Evolutionary conservation across 2,797 vertebrate genomes (phyloP).

Genomic region (Bradypus variegatus): DNA sequence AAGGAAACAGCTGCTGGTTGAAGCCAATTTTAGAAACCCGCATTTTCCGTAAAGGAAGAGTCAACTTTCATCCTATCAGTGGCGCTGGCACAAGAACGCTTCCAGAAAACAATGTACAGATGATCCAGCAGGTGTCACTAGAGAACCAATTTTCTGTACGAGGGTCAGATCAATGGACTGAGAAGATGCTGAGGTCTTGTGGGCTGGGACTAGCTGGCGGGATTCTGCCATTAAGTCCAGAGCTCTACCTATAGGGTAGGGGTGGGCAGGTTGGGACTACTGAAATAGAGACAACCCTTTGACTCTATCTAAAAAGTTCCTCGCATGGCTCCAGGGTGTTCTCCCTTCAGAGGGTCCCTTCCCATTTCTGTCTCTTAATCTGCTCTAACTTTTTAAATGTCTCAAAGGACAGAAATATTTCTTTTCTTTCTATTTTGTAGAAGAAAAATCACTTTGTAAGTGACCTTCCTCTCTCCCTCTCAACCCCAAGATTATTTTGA

Average conservation of each 20-base stretch:
- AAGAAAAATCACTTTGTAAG: background rate
- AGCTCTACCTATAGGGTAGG: background rate
- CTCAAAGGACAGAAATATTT: background rate
- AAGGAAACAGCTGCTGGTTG: slow-evolving; percentile 15
- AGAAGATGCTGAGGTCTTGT: no score
- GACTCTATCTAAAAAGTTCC: background rate
- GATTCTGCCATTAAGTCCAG: background rate
- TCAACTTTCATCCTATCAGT: background rate
- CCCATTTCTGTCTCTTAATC: background rate
- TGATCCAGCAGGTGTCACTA: slow-evolving; percentile 73
- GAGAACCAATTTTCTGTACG: slow-evolving; percentile 63
- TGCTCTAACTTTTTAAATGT: background rate
- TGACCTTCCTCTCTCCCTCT: background rate
- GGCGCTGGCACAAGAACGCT: background rate
- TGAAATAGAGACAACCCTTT: background rate
- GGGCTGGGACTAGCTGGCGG: background rate
- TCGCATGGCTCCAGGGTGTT: background rate
- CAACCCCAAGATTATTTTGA: background rate
- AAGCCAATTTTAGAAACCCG: slow-evolving; percentile 31
- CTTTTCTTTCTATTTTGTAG: background rate
- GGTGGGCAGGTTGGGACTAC: background rate
- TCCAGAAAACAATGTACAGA: background rate
- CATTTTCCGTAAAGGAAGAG: background rate
- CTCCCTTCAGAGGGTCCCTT: background rate
- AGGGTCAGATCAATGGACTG: rapidly evolving